Percentiles rank a stretch among this genome's conserved stretches.
Evolutionary conservation across 2,888 invertebrate species (phyloP).

Genomic region (Agrotis clavis): DNA sequence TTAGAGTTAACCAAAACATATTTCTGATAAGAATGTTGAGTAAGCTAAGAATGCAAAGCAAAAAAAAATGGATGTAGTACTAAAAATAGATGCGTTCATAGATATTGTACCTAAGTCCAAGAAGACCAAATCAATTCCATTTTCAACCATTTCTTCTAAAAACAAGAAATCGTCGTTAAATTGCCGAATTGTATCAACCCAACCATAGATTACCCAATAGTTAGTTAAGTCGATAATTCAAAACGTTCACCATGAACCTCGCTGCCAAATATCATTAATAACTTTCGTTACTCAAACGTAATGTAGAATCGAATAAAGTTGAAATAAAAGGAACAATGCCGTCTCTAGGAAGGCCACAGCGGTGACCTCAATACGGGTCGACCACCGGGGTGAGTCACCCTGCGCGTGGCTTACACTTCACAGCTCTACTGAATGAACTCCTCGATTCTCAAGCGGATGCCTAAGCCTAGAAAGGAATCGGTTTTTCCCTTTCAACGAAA

Average conservation of each 20-base stretch:
- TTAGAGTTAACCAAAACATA: background rate
- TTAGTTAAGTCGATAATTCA: background rate
- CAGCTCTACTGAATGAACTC: conserved; percentile 56
- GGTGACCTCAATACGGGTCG: conserved; percentile 67
- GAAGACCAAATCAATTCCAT: no score
- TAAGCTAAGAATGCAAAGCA: background rate
- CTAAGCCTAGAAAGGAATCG: background rate
- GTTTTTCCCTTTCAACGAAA: background rate
- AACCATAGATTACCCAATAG: background rate
- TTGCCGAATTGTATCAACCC: background rate
- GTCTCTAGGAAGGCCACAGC: conserved; percentile 65
- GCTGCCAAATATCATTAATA: conserved; percentile 20
- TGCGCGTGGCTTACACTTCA: conserved; percentile 51
- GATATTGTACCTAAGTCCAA: no score
- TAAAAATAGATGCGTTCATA: background rate
- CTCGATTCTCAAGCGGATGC: conserved; percentile 46
- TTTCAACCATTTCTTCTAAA: background rate
- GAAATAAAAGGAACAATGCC: conserved; percentile 61
- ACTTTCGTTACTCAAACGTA: conserved; percentile 25
- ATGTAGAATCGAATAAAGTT: conserved; percentile 44
- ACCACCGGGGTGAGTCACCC: conserved; percentile 67
- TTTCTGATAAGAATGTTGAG: background rate
- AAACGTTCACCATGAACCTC: background rate
- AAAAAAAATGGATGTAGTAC: no score
- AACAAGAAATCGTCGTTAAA: background rate